Conservation (phyloP, 2,888 invertebrate species). For the Cordilura impudica region DNA sequence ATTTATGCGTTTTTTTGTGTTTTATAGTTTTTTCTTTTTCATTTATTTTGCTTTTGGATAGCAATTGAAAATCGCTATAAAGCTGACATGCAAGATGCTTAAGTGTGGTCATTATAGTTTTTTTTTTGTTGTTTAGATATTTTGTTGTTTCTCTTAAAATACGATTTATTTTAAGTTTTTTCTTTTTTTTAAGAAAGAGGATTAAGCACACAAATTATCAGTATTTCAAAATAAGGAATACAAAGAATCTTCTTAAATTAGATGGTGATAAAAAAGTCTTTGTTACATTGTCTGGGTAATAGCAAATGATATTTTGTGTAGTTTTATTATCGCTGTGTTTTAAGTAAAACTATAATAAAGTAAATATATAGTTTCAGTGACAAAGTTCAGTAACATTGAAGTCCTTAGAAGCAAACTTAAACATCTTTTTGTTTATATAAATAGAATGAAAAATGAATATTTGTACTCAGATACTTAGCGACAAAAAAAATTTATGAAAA, state of each 20-base stretch:
- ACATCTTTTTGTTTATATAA: too few relatives aligned
- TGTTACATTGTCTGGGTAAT: constrained; percentile 41
- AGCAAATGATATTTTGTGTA: constrained; percentile 21
- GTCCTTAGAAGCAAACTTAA: constrained; percentile 16
- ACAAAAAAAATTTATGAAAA: too few relatives aligned
- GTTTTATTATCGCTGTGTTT: neutral
- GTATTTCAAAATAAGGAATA: neutral
- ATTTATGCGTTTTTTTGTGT: constrained; percentile 24
- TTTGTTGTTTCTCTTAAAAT: constrained; percentile 22
- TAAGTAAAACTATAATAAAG: neutral
- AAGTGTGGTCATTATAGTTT: constrained; percentile 50
- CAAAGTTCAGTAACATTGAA: constrained; percentile 23
- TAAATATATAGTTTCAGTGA: neutral
- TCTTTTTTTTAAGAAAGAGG: constrained; percentile 13
- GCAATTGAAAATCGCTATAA: constrained; percentile 54
- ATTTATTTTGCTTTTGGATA: constrained; percentile 16
- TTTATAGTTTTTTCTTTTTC: neutral
- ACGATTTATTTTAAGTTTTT: constrained; percentile 39
- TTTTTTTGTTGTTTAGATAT: neutral
- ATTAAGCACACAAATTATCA: constrained; percentile 48
- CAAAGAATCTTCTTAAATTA: constrained; percentile 29
- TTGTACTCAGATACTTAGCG: too few relatives aligned
- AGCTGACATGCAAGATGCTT: constrained; percentile 61
- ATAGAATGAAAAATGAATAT: too few relatives aligned
- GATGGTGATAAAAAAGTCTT: constrained; percentile 43